Evolutionary conservation across 1,140 invertebrate genomes (phyloP), one percentile per base, ranked within the genome.

Genomic region (Stegodyphus dumicola): DNA sequence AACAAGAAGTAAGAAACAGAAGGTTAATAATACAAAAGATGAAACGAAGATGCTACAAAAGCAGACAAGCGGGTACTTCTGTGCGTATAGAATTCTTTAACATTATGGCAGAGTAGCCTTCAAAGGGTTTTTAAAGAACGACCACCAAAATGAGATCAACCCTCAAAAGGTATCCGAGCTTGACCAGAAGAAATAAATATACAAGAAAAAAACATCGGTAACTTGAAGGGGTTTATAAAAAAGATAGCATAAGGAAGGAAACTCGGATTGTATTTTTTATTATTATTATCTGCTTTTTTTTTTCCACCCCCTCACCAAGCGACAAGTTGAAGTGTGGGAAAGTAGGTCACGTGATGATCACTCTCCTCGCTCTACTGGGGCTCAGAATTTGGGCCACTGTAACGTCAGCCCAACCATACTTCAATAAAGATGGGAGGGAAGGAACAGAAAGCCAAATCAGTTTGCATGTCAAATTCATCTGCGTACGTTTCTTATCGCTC

Each of bases 311-410:
- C 65, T 15, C 65, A 67, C 7, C 11, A 7, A n/a, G 17, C 15
- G 17, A n/a, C 65, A 17, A 17, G 7, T 67, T 67, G 11, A 67
- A 67, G 65, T 67, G 65, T 67, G 65, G 17, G 65, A 67, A 67
- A 67, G 11, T 67, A 17, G 65, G 65, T n/a, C 65, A 67, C 65
- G 65, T 13, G 65, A 67, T 67, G 65, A 67, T 67, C 65, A 67
- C 56, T 60, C 65, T 67, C 17, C 65, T 67, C 65, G 65, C 65
- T 67, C 65, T 17, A 67, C 10, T 67, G 65, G 17, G 65, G 65
- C 65, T 15, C 65, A 6, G 65, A 67, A 67, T 67, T 67, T 67
- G 65, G 65, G 65, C 11, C 65, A 67, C 33, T 33, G 33, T 33
- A 33, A 33, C 33, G 33, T 75, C 17, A 9, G 9, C 10, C 49